Evolutionary conservation across 2,113 vertebrate genomes (phyloP), one percentile per base, ranked within the genome.

Genomic region (Promerops cafer): DNA sequence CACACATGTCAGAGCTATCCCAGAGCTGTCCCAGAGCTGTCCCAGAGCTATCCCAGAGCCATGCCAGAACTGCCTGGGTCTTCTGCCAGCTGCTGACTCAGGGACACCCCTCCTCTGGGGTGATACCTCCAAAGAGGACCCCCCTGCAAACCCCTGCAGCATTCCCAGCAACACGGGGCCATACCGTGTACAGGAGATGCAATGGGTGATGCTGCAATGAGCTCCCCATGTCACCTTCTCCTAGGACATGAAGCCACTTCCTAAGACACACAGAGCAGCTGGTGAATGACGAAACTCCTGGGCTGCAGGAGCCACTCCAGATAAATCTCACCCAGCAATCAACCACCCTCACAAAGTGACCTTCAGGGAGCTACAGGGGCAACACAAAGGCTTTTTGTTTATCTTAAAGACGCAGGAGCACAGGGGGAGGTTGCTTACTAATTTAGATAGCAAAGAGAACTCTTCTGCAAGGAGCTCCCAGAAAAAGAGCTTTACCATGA

Each of bases 251-350:
- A 37, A 27, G 3, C 27, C 61, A 60, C 45, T 76, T 57, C 14
- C 5, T 13, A n/a, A 92, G 76, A 65, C 37, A 33, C 63, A 45
- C 4, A 3, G 64, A 39, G 23, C 40, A 90, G 47, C n/a, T 78
- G 66, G 53, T 52, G 90, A 97, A 97, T 97, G 98, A 89, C 1
- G 61, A 90, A 96, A 94, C 75, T 96, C 97, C 94, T 97, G 97
- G 97, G 98, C 96, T 83, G 94, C 97, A 98, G 96, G 95, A 98
- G 95, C 79, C 85, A 96, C 97, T 97, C 97, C 97, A 94, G 97
- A 96, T 94, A 98, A 96, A 94, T 76, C 88, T 98, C 98, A 98
- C 98, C 91, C 98, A 98, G 98, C 98, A 98, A 98, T 98, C 95
- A 87, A 54, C 76, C 44, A 26, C 84, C 49, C 87, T 71, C 87